Evolutionary conservation across 2,113 vertebrate species (phyloP).

Genomic region (Nothocercus nigrocapillus): DNA sequence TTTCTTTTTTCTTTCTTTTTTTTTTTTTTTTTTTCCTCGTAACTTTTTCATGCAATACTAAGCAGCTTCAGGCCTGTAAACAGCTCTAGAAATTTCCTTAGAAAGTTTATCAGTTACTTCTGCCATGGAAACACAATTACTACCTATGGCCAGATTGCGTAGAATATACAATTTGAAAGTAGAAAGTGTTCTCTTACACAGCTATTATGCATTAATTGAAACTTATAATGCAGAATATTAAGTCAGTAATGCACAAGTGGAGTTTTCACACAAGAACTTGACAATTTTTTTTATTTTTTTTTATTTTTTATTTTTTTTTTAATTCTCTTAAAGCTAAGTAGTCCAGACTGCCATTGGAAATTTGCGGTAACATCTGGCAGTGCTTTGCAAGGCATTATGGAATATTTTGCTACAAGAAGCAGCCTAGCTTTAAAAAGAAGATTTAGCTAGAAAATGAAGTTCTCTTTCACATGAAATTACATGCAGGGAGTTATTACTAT

Average conservation of each 20-base stretch:
- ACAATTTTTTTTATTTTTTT: not conserved
- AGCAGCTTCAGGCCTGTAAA: not conserved
- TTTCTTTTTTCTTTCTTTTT: too few relatives aligned
- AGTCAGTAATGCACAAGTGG: not conserved
- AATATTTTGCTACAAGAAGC: not conserved
- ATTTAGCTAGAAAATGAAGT: not conserved
- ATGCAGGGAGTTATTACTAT: not conserved
- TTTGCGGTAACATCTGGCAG: not conserved
- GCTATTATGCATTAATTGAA: not conserved
- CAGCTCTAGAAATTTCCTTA: not conserved
- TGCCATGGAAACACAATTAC: not conserved
- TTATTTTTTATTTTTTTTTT: too few relatives aligned
- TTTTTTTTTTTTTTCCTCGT: too few relatives aligned
- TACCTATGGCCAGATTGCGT: not conserved
- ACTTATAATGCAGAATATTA: not conserved
- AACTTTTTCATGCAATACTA: not conserved
- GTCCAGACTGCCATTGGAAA: not conserved
- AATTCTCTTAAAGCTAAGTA: not conserved
- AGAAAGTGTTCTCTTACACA: not conserved
- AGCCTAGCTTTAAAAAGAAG: not conserved
- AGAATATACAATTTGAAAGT: not conserved
- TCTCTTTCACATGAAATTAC: not conserved
- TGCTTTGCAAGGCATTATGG: not conserved
- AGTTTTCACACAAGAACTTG: not conserved
- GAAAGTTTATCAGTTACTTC: not conserved